Conservation (phyloP, 2,888 invertebrate species). For the Andrena chrysosceles region DNA sequence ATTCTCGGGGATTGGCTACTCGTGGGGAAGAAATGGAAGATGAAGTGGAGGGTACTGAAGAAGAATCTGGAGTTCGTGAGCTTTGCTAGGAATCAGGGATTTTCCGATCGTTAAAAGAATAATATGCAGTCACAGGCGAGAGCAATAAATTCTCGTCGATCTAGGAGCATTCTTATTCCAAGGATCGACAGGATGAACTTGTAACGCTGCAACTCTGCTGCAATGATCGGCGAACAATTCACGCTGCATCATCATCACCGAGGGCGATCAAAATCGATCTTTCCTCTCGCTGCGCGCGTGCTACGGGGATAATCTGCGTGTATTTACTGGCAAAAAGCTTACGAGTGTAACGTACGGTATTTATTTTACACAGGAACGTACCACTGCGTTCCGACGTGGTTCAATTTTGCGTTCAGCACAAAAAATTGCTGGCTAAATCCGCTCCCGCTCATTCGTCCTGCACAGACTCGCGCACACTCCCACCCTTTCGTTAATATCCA, state of each 20-base stretch:
- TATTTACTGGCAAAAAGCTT: conserved; percentile 74
- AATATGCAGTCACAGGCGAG: not conserved
- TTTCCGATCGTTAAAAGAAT: not conserved
- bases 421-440: conserved; percentile 70
- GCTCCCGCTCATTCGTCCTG: conserved; percentile 57
- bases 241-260: conserved; percentile 16
- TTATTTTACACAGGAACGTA: conserved; percentile 83
- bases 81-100: not conserved
- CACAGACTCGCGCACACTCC: conserved; percentile 49
- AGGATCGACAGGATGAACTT: not conserved
- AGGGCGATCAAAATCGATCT: conserved; percentile 62
- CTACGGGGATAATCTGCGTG: conserved; percentile 64
- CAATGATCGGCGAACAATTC: conserved; percentile 13
- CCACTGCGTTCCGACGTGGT: conserved; percentile 66
- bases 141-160: not conserved
- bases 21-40: not conserved
- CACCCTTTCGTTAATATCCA: conserved; percentile 25
- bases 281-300: conserved; percentile 40
- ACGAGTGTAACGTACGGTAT: conserved; percentile 83
- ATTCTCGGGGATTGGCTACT: not conserved
- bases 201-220: conserved; percentile 13
- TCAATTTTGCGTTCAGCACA: conserved; percentile 70
- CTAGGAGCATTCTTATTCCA: not conserved
- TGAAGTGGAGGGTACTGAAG: not conserved
- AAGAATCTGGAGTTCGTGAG: not conserved